Evolutionary conservation across 2,113 vertebrate species (phyloP), one percentile per base, ranked within the genome.

Genomic region (Campylomormyrus tamandua): DNA sequence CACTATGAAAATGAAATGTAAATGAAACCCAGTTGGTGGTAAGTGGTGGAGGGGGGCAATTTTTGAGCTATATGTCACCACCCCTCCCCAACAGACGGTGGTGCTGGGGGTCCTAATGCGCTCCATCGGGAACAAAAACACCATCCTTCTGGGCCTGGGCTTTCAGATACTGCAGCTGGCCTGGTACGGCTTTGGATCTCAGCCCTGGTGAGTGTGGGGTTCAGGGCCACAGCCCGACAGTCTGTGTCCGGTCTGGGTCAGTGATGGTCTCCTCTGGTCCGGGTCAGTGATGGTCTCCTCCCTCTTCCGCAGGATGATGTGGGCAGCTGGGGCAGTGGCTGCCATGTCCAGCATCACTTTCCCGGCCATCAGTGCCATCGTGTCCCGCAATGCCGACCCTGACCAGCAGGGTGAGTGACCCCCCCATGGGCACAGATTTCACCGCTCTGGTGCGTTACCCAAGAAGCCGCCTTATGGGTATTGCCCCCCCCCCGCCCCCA

Each of bases 311-410:
- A 98, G 97, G 97, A 98, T 98, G 97, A 98, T 98, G 96, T 98
- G 97, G 97, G 97, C 97, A 31, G 97, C 97, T 8, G 97, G 97
- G 90, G 97, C 97, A 0, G 96, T 98, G 70, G 97, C 97, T 58
- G 97, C 97, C 91, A 98, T 98, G 97, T 98, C 97, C 86, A 98
- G 97, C 93, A 98, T 98, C 94, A 98, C 96, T 4, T 97, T 97
- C 93, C 97, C 97, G 0, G 97, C 97, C 70, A 96, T 97, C 93
- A 97, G 97, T 92, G 97, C 96, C 93, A 96, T 97, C 21, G 97
- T 97, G 91, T 97, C 97, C 3, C 95, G 96, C 89, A 98, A 97
- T 0, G 97, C 97, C 0, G 97, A 98, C 88, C 97, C 97, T 0
- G 97, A 98, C 93, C 97, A 98, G 90, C 97, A 98, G 92, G 97